Conservation (phyloP, 2,888 invertebrate species). For the Aporophyla nigra region DNA sequence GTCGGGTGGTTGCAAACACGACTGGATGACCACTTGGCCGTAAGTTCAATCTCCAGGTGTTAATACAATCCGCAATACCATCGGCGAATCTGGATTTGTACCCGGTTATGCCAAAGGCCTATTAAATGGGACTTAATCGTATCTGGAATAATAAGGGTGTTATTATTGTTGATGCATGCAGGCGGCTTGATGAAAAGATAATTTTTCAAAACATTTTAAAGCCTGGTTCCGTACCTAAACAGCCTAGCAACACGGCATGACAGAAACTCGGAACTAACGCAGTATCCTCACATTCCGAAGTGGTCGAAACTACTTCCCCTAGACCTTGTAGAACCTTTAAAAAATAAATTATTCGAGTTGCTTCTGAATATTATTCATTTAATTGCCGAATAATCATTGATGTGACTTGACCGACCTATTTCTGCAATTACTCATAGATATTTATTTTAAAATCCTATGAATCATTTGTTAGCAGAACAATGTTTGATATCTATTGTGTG, state of each 20-base stretch:
- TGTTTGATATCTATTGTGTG: conserved; percentile 41
- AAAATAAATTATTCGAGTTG: conserved; percentile 27
- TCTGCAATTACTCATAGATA: conserved; percentile 36
- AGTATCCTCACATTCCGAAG: conserved; percentile 25
- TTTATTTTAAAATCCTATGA: conserved; percentile 38
- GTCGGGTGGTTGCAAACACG: neutral
- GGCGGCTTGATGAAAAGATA: too few species aligned
- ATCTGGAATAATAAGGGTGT: too few species aligned
- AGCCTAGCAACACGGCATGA: conserved; percentile 13
- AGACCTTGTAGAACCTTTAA: conserved; percentile 45
- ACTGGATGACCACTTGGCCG: too few species aligned
- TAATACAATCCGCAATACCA: too few species aligned
- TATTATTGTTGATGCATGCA: too few species aligned
- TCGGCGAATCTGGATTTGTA: too few species aligned
- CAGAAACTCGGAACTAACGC: conserved; percentile 28
- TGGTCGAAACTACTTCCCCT: conserved; percentile 41
- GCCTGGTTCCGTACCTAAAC: too few species aligned
- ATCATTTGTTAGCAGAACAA: conserved; percentile 37
- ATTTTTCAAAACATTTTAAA: too few species aligned
- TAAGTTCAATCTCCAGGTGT: neutral
- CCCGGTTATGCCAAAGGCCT: neutral
- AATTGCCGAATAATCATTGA: conserved; percentile 1
- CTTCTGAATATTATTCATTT: conserved; percentile 28
- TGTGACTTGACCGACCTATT: conserved; percentile 22
- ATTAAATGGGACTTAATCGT: too few species aligned